Conservation (phyloP, 1,140 invertebrate species). For the Hermetia illucens region DNA sequence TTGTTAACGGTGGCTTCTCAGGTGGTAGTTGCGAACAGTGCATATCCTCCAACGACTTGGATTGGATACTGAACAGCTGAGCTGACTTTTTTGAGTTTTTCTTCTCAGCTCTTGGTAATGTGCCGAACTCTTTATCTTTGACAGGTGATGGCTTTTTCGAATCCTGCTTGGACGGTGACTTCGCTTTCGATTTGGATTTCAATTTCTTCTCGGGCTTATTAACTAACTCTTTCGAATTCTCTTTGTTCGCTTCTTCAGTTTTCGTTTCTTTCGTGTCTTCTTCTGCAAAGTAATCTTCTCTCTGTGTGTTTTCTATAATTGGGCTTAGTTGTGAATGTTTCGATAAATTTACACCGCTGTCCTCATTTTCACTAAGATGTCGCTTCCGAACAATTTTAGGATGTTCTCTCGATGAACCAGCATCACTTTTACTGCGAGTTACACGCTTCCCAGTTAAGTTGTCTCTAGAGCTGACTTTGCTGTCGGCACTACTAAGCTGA, state of each 20-base stretch:
- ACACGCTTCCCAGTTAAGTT: conserved; percentile 23
- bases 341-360: conserved; percentile 6
- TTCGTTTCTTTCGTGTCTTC: conserved; percentile 16
- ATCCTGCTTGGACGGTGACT: no score
- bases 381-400: no score
- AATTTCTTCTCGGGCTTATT: not conserved
- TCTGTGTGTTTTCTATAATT: conserved; percentile 52
- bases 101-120: no score
- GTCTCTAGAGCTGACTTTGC: no score
- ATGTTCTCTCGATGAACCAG: conserved; percentile 22
- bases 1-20: conserved; percentile 44
- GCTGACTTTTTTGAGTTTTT: no score
- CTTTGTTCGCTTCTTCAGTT: not conserved
- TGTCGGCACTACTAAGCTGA: no score
- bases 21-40: conserved; percentile 50
- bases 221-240: not conserved
- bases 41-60: conserved; percentile 40
- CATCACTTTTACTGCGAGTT: conserved; percentile 52
- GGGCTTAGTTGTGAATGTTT: conserved; percentile 56
- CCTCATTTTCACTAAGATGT: conserved; percentile 28
- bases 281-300: conserved; percentile 49
- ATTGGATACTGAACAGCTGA: no score
- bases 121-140: no score
- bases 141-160: no score
- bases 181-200: not conserved